Base-by-base conservation (phyloP, 2,113 vertebrate species). In the Atractosteus spatula region DNA sequence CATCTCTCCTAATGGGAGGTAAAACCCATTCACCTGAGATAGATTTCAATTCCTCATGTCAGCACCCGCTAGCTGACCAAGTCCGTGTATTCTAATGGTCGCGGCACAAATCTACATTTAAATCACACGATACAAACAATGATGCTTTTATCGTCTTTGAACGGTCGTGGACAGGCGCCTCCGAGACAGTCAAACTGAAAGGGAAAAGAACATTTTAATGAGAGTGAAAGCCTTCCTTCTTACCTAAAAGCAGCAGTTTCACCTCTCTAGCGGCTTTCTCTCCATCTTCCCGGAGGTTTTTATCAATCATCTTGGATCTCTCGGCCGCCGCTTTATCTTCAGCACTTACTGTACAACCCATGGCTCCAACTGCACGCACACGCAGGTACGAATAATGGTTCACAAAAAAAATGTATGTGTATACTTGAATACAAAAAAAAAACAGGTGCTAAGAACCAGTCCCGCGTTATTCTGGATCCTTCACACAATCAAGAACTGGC, bases 231-330 rank as follows among this genome's bases (percentile, higher is more conserved):
- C 55, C 12, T 8, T 10, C 41, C 10, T 45, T 81, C 94, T 87
- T 88, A 97, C 96, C 96, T 70, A 98, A 83, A 55, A 98, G 83
- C 5, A 98, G 92, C 91, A 98, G 86, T 70, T 98, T 98, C 84
- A 97, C 96, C 85, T 97, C 96, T 82, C 96, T 87, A 80, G 95
- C 94, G 55, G 96, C 95, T 83, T 98, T 98, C 89, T 98, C 96
- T 69, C 96, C 96, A 71, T 97, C 96, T 76, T 97, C 96, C 7
- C 96, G 92, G 70, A 97, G 94, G 81, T 98, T 97, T 85, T 95
- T 97, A 88, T 98, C 96, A 82, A 98, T 98, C 94, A 96, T 97
- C 83, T 96, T 96, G 56, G 96, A 98, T 84, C 96, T 93, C 89
- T 98, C 95, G 68, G 93, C 93, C 44, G 96, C 96, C 82, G 93